Percentiles rank a stretch among this genome's conserved stretches.
Evolutionary conservation across 2,113 vertebrate genomes (phyloP).

Genomic region (Scophthalmus maximus): DNA sequence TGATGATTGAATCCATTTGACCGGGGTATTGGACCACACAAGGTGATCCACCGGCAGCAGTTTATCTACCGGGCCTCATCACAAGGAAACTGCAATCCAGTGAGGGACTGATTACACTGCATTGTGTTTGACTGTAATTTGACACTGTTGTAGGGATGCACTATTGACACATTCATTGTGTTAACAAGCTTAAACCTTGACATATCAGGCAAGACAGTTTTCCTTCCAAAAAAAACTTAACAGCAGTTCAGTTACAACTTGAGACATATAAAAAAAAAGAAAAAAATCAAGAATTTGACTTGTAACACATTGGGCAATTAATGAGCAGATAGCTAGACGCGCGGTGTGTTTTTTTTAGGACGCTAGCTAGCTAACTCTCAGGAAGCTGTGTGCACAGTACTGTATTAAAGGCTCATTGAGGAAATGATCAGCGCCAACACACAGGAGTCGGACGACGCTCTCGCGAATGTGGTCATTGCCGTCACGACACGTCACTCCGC

Average conservation of each 20-base stretch:
- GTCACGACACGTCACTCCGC: neutral
- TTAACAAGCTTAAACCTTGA: slow-evolving; percentile 9
- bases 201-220: slow-evolving; percentile 1
- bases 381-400: slow-evolving; percentile 75
- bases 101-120: slow-evolving; percentile 12
- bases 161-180: slow-evolving; percentile 26
- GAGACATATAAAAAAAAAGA: neutral
- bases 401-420: slow-evolving; percentile 72
- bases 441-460: slow-evolving; percentile 1
- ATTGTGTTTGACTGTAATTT: slow-evolving; percentile 31
- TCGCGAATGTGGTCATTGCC: neutral
- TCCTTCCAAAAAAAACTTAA: neutral
- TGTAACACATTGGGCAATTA: slow-evolving; percentile 6
- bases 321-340: slow-evolving; percentile 76
- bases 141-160: slow-evolving; percentile 40
- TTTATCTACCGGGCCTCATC: slow-evolving; percentile 6
- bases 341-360: slow-evolving; percentile 49
- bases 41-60: neutral
- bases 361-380: slow-evolving; percentile 78
- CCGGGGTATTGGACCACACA: slow-evolving; percentile 8
- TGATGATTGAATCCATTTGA: slow-evolving; percentile 6
- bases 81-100: slow-evolving; percentile 4
- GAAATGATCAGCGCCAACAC: slow-evolving; percentile 43
- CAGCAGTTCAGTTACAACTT: too few species aligned
- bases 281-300: neutral